Evolutionary conservation across 1,140 invertebrate species (phyloP).

Genomic region (Diorhabda carinulata): DNA sequence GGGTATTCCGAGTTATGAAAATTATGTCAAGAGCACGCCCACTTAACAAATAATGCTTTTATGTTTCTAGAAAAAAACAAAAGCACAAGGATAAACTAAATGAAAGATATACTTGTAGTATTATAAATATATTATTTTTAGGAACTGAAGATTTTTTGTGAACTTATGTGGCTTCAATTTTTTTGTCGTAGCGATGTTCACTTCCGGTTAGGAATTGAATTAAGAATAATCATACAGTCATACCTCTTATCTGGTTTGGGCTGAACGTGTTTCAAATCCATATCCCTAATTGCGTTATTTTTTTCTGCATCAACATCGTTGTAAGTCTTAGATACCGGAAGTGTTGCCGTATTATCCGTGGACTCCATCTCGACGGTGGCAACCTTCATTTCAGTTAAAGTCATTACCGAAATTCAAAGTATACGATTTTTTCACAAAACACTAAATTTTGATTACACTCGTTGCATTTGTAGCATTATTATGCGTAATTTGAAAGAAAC

Average conservation of each 20-base stretch:
- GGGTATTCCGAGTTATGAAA: too few species aligned
- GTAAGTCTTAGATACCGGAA: slow-evolving; percentile 59
- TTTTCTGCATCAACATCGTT: slow-evolving; percentile 48
- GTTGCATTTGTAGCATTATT: neutral
- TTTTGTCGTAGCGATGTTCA: too few species aligned
- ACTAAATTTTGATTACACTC: neutral
- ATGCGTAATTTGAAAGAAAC: neutral
- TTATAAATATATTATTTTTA: too few species aligned
- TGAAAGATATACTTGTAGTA: too few species aligned
- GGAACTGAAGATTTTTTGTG: too few species aligned
- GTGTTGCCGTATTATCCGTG: slow-evolving; percentile 78
- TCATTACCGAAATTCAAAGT: neutral
- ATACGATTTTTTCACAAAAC: neutral
- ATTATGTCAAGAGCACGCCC: too few species aligned
- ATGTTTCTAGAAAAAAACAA: too few species aligned
- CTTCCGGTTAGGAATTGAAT: too few species aligned
- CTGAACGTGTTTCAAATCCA: slow-evolving; percentile 79
- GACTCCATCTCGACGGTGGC: slow-evolving; percentile 78
- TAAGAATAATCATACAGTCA: slow-evolving; percentile 25
- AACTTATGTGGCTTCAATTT: too few species aligned
- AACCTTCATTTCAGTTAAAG: slow-evolving; percentile 61
- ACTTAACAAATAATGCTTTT: too few species aligned
- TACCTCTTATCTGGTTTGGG: slow-evolving; percentile 78
- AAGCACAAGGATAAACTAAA: too few species aligned
- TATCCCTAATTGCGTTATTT: slow-evolving; percentile 76